Percentiles rank a stretch among this genome's conserved stretches.
These are phyloP conservation scores for Carabus problematicus DNA, from an alignment of 2,888 invertebrate genomes.

Conservation along the genomic window DNA sequence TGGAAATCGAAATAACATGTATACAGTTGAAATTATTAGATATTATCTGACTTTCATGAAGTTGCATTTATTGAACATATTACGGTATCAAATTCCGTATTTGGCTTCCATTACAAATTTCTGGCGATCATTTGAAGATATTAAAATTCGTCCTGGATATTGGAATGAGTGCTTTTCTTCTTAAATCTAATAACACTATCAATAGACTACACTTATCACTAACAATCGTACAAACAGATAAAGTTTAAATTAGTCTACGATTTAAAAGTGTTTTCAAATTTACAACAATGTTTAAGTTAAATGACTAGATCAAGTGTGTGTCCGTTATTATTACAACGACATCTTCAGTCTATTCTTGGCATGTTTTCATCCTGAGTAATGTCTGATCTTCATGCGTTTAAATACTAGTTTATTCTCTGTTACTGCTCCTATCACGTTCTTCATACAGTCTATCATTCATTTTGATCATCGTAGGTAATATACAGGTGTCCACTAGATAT, in stretches of 20 bases:
- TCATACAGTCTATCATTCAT: slow-evolving; percentile 35
- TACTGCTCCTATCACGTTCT: slow-evolving; percentile 24
- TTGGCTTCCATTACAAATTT: too few relatives aligned
- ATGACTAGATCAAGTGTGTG: slow-evolving; percentile 30
- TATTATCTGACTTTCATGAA: too few relatives aligned
- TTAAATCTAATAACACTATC: slow-evolving; percentile 31
- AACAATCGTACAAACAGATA: slow-evolving; percentile 41
- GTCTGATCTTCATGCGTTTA: slow-evolving; percentile 28
- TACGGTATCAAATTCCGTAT: too few relatives aligned
- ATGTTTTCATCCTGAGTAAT: slow-evolving; percentile 35
- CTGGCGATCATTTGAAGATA: too few relatives aligned
- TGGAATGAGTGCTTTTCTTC: slow-evolving; percentile 30
- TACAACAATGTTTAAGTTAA: slow-evolving; percentile 32
- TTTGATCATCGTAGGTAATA: slow-evolving; percentile 29
- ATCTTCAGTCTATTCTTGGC: slow-evolving; percentile 30
- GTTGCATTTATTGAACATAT: too few relatives aligned
- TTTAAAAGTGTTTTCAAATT: slow-evolving; percentile 33
- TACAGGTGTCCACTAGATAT: slow-evolving; percentile 18
- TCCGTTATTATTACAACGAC: slow-evolving; percentile 13
- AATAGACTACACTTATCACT: slow-evolving; percentile 34
- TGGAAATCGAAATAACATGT: too few relatives aligned
- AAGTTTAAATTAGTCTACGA: slow-evolving; percentile 21
- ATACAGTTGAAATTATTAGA: too few relatives aligned
- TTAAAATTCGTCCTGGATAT: not conserved
- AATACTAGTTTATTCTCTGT: slow-evolving; percentile 2